phyloP scores from a whole-genome alignment of 2,113 vertebrate genomes.

The Apaloderma vittatum region DNA sequence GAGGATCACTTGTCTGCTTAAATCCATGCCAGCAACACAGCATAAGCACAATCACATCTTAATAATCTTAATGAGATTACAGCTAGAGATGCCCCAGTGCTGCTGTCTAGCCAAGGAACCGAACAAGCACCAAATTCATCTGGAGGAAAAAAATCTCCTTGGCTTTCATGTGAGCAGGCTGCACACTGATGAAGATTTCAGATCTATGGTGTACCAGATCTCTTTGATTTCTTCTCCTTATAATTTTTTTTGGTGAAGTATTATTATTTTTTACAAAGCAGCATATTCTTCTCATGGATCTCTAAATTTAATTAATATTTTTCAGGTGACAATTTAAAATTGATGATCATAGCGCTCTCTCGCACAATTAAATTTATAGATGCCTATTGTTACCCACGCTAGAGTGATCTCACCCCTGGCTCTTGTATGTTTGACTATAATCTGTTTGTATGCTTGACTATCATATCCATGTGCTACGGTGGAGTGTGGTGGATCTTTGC shows the following conservation, averaged over 20 bases:
- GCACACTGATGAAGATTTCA: background rate
- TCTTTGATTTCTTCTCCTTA: background rate
- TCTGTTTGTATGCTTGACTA: background rate
- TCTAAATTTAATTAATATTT: background rate
- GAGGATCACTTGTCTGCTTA: background rate
- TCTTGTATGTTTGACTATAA: background rate
- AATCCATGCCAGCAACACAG: background rate
- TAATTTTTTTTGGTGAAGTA: background rate
- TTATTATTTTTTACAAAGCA: background rate
- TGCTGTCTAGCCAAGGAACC: background rate
- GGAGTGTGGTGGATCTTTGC: background rate
- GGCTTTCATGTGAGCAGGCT: background rate
- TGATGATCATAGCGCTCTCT: background rate
- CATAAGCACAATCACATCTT: background rate
- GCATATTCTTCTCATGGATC: background rate
- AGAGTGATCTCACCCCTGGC: background rate
- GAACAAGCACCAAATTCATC: conserved; percentile 15
- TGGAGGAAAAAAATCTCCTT: background rate
- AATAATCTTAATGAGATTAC: conserved; percentile 28
- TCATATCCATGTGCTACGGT: background rate
- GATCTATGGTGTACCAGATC: background rate
- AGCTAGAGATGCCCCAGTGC: background rate
- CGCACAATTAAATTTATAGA: background rate
- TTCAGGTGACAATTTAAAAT: background rate
- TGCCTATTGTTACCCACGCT: background rate